These are phyloP conservation scores for Drosophila mayri DNA, from an alignment of 1,140 invertebrate genomes.

Conservation along the genomic window DNA sequence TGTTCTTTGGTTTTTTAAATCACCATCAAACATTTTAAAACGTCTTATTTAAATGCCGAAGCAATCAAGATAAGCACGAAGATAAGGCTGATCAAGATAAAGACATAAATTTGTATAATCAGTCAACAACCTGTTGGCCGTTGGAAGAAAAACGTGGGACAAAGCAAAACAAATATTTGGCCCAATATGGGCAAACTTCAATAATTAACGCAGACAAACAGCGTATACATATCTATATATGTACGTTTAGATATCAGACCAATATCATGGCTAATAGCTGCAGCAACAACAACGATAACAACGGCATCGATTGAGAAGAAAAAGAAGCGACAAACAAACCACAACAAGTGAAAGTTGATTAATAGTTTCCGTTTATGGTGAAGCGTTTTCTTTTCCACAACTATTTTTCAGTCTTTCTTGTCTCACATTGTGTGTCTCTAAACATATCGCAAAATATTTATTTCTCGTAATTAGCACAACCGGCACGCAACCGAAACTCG, in stretches of 20 bases:
- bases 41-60: constrained; percentile 3
- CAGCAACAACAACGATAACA: constrained; percentile 13
- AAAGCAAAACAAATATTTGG: constrained; percentile 38
- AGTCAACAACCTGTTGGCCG: constrained; percentile 69
- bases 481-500: constrained; percentile 49
- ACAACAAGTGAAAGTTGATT: constrained; percentile 77
- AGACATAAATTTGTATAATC: constrained; percentile 50
- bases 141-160: constrained; percentile 32
- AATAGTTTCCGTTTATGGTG: constrained; percentile 76
- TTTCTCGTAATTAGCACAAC: constrained; percentile 39
- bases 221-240: not conserved
- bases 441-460: constrained; percentile 30
- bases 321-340: constrained; percentile 25
- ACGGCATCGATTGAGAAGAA: constrained; percentile 15
- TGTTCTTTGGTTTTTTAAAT: not conserved
- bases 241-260: constrained; percentile 6
- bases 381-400: constrained; percentile 30
- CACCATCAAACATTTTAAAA: not conserved
- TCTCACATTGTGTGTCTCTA: constrained; percentile 25
- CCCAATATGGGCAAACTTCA: constrained; percentile 37
- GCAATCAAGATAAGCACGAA: constrained; percentile 46
- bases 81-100: constrained; percentile 59
- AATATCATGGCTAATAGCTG: constrained; percentile 19
- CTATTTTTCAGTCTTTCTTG: constrained; percentile 13
- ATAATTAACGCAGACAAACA: constrained; percentile 52